Conservation (phyloP, 1,140 invertebrate genomes). For the Riptortus pedestris region DNA sequence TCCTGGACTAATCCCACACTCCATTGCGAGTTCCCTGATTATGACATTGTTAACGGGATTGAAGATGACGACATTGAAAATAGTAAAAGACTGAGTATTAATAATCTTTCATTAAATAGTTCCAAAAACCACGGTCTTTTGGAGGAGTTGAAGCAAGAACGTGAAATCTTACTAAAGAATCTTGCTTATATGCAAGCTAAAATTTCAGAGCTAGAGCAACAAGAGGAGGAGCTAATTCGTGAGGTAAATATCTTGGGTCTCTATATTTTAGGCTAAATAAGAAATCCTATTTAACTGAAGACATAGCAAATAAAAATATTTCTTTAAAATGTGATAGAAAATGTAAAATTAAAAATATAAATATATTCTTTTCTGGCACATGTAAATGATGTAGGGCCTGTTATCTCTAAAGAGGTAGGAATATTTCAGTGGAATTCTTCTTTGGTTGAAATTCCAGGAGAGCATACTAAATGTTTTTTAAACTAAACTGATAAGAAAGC, state of each 20-base stretch:
- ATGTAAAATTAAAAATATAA: too few species aligned
- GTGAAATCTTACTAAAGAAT: constrained; percentile 43
- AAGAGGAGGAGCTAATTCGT: constrained; percentile 70
- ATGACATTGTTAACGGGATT: constrained; percentile 20
- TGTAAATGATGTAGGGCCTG: too few species aligned
- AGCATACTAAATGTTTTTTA: too few species aligned
- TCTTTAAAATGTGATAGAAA: too few species aligned
- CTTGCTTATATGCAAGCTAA: constrained; percentile 58
- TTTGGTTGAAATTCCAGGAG: too few species aligned
- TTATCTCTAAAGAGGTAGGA: too few species aligned
- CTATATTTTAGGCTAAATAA: too few species aligned
- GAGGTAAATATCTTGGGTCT: constrained; percentile 58
- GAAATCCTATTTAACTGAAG: too few species aligned
- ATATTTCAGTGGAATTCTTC: too few species aligned
- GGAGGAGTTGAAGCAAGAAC: constrained; percentile 42
- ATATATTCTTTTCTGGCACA: too few species aligned
- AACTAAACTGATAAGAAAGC: too few species aligned
- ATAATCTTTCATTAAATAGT: neutral
- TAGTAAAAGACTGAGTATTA: neutral
- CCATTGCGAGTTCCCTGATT: constrained; percentile 23
- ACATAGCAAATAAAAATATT: too few species aligned
- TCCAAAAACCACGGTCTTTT: neutral
- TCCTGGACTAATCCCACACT: constrained; percentile 29
- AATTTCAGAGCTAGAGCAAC: constrained; percentile 65
- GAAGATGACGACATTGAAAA: neutral